These are phyloP conservation scores for Notolabrus celidotus DNA, from an alignment of 2,797 vertebrate species.

Conservation along the genomic window DNA sequence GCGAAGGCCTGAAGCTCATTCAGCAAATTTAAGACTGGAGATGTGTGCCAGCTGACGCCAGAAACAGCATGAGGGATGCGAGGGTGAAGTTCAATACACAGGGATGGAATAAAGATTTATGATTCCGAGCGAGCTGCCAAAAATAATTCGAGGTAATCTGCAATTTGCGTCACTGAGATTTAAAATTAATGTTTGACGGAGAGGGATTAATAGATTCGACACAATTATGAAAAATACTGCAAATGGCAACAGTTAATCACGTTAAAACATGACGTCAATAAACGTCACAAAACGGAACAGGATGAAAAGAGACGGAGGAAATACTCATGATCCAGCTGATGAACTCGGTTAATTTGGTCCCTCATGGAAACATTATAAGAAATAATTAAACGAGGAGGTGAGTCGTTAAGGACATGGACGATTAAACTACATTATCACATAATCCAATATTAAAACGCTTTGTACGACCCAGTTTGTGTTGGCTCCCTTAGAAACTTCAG, in stretches of 20 bases:
- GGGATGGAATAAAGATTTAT: constrained; percentile 56
- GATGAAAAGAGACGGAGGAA: constrained; percentile 32
- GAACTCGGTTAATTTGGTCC: constrained; percentile 38
- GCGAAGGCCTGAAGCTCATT: constrained; percentile 61
- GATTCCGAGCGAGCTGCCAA: constrained; percentile 47
- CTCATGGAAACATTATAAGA: constrained; percentile 28
- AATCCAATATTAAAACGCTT: neutral
- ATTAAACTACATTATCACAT: neutral
- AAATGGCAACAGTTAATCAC: constrained; percentile 58
- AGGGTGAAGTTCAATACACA: constrained; percentile 49
- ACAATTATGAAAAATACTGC: constrained; percentile 41
- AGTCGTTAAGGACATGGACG: neutral
- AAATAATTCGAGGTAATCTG: constrained; percentile 43
- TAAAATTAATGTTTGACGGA: constrained; percentile 43
- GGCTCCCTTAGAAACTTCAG: too few species aligned
- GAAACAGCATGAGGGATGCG: constrained; percentile 42
- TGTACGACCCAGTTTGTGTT: too few species aligned
- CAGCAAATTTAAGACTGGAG: constrained; percentile 38
- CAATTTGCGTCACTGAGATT: constrained; percentile 52
- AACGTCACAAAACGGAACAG: constrained; percentile 32
- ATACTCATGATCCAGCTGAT: constrained; percentile 36
- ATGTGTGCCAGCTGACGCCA: constrained; percentile 51
- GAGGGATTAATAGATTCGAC: constrained; percentile 41
- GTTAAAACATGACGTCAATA: constrained; percentile 47
- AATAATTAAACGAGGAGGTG: constrained; percentile 36